Percentiles rank a stretch among this genome's conserved stretches.
These are phyloP conservation scores for Glandiceps talaboti DNA, from an alignment of 53 echinoderm and acorn worm species.

Conservation along the genomic window DNA sequence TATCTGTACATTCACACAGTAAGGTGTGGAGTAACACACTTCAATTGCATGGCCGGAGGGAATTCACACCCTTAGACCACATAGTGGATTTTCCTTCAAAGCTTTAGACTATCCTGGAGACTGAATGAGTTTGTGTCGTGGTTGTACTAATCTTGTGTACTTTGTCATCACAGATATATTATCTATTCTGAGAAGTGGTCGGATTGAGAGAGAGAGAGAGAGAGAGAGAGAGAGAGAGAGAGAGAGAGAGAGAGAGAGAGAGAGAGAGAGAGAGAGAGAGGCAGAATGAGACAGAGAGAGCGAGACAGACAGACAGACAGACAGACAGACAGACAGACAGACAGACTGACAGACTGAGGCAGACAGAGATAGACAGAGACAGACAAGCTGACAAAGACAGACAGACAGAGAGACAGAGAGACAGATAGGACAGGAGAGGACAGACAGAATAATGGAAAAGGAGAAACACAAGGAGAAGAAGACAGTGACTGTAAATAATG, in stretches of 20 bases:
- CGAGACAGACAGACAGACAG: background rate
- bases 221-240: conserved; percentile 1
- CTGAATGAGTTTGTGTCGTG: too few species aligned
- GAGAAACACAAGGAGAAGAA: background rate
- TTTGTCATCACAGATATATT: too few species aligned
- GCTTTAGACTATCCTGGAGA: too few species aligned
- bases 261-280: conserved; percentile 1
- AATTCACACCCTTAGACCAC: too few species aligned
- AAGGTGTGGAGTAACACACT: too few species aligned
- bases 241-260: conserved; percentile 1
- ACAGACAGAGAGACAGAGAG: background rate
- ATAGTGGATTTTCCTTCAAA: too few species aligned
- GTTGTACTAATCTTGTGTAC: too few species aligned
- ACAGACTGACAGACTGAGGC: background rate
- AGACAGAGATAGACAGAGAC: background rate
- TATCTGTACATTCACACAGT: too few species aligned
- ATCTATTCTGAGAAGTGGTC: too few species aligned
- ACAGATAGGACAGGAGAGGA: background rate
- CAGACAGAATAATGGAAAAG: background rate
- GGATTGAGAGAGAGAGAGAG: conserved; percentile 1
- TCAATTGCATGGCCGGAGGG: too few species aligned
- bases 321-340: background rate
- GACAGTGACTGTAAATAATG: background rate
- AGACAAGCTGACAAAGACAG: background rate
- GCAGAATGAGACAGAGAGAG: background rate